Evolutionary conservation across 2,113 vertebrate genomes (phyloP), one percentile per base, ranked within the genome.

Genomic region (Colius striatus): DNA sequence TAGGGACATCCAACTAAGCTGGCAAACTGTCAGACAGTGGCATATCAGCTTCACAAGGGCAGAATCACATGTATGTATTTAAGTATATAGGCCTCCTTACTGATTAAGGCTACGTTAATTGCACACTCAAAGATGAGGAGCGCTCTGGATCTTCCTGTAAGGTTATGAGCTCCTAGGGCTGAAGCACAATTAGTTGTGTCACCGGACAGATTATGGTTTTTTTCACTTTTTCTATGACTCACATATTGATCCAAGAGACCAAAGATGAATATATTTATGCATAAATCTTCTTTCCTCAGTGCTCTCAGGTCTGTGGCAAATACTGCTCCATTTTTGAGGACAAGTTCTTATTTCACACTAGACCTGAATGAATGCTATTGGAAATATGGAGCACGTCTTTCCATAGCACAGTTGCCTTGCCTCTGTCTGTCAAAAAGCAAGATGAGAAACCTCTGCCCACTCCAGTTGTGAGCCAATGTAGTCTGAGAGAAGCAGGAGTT

Each of bases 321-420:
- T 17, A 11, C 36, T 34, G 68, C 54, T 58, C 32, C 10, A 16
- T 30, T 81, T 70, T 41, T 41, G 21, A 38, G 57, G 32, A 63
- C 32, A 26, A 0, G 1, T 53, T 45, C 32, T 75, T 36, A 32
- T 45, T 84, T 53, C 26, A 38, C 22, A 51, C 29, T 41, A 74
- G 21, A 75, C 15, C 45, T 57, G 38, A n/a, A 50, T 41, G 53
- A 41, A 48, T 1, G 0, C 16, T 57, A 13, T 5, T 41, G 29
- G 57, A 70, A 65, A 57, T 45, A 20, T 0, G 3, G 25, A 70
- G 13, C 0, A 1, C 45, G 27, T 47, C 50, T 66, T 51, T 45
- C 43, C 43, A 26, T 5, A 51, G 26, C 30, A 45, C 68, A 45
- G 11, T 13, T 55, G 18, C 30, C 34, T 54, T 67, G 41, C 38